Base-by-base conservation (phyloP, 2,113 vertebrate species). In the Nesoenas mayeri region DNA sequence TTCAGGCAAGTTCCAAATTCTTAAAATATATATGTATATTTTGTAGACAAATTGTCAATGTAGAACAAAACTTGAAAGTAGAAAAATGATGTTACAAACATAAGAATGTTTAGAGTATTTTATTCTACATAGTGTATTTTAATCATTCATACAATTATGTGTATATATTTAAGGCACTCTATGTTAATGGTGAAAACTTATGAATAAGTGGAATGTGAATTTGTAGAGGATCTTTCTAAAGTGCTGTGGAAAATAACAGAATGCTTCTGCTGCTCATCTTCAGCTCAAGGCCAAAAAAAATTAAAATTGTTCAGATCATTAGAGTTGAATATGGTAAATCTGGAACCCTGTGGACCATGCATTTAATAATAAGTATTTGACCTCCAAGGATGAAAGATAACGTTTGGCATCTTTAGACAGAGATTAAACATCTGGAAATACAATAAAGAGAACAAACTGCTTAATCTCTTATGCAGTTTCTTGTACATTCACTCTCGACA, bases 381-480 rank as follows among this genome's bases (percentile, higher is more conserved):
- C 73, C 70, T 93, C 73, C 25, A 93, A 93, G 16, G 36, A 77
- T 86, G 57, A 88, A 96, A 77, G 42, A 64, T 91, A 91, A 67
- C 47, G 26, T 92, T 47, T 94, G 32, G 12, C 66, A 48, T 85
- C 36, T 79, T 93, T 65, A 82, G 50, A 71, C 26, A 66, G 26
- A 64, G 25, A 92, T 89, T 91, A 85, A 54, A 28, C 34, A 81
- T 22, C 60, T 85, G 34, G 32, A 88, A 96, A 86, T 56, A 51
- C 6, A 42, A 79, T 70, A 47, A 75, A 91, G 18, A 51, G 40
- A 64, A 74, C 7, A 80, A 79, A n/a, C 11, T 51, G 26, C 8
- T 58, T 42, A n/a, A 8, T 36, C 9, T 79, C 12, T 58, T 65
- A 28, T 3, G 6, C 4, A 78, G 2, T 65, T 82, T 64, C 36